These are phyloP conservation scores for Drosophila ananassae DNA, from an alignment of 1,140 invertebrate genomes.

Conservation along the genomic window DNA sequence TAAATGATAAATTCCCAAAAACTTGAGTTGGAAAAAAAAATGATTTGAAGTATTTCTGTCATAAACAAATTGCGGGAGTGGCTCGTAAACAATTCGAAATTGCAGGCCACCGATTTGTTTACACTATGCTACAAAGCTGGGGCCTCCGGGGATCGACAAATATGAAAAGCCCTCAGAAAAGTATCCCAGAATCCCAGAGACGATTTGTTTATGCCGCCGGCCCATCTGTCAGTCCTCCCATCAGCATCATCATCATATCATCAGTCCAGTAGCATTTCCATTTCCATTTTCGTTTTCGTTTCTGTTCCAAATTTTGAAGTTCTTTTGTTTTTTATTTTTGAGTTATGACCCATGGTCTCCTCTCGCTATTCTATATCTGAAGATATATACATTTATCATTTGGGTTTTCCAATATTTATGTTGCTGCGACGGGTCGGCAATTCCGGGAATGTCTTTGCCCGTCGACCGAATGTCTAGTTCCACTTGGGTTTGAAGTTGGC, in stretches of 20 bases:
- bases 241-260: conserved; percentile 50
- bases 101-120: conserved; percentile 54
- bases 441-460: conserved; percentile 64
- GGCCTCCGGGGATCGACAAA: conserved; percentile 42
- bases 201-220: conserved; percentile 66
- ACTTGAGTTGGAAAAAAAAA: conserved; percentile 1
- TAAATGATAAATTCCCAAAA: background rate
- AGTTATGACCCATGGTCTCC: conserved; percentile 51
- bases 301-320: conserved; percentile 59
- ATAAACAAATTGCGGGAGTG: background rate
- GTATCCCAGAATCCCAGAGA: conserved; percentile 22
- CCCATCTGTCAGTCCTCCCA: conserved; percentile 75
- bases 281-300: conserved; percentile 22
- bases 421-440: conserved; percentile 52
- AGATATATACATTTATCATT: conserved; percentile 36
- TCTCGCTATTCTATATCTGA: conserved; percentile 20
- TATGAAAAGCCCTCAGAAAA: conserved; percentile 57
- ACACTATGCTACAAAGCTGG: conserved; percentile 44
- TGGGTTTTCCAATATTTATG: conserved; percentile 48
- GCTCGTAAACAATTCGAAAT: conserved; percentile 50
- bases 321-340: conserved; percentile 56
- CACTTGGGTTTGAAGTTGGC: conserved; percentile 40
- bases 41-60: conserved; percentile 15
- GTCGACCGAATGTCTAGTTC: conserved; percentile 68
- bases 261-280: background rate